These are phyloP conservation scores for Buteo buteo DNA, from an alignment of 2,113 vertebrate genomes.

Conservation along the genomic window DNA sequence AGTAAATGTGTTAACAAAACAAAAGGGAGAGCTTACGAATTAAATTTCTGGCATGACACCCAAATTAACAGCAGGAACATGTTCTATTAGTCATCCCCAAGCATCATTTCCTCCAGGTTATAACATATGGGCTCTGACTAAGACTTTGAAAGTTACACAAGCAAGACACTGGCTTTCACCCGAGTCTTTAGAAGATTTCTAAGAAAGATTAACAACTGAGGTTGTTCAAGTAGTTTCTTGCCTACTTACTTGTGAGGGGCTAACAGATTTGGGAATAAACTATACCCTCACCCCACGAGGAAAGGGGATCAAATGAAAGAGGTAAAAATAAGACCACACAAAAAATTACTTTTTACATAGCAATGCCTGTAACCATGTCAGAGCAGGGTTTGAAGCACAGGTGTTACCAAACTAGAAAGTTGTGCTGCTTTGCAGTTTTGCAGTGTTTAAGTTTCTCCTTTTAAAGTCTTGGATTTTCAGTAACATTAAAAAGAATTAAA, in stretches of 20 bases:
- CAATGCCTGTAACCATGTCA: background rate
- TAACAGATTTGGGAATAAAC: background rate
- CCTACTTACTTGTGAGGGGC: background rate
- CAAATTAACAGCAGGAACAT: conserved; percentile 46
- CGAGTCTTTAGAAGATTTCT: background rate
- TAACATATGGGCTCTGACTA: conserved; percentile 54
- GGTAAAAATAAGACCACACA: background rate
- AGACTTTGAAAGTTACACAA: background rate
- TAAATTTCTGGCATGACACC: conserved; percentile 21
- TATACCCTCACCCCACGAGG: background rate
- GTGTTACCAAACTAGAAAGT: background rate
- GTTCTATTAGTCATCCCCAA: conserved; percentile 39
- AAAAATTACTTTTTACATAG: background rate
- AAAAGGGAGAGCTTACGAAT: background rate
- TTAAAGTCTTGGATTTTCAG: background rate
- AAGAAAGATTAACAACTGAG: background rate
- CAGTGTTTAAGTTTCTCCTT: background rate
- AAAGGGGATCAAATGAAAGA: background rate
- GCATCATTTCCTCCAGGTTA: conserved; percentile 35
- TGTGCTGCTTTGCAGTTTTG: background rate
- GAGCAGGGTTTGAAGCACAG: background rate
- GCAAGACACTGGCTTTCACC: background rate
- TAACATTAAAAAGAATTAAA: background rate
- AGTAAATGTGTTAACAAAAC: conserved; percentile 2
- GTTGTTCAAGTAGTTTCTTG: background rate